Percentiles rank a stretch among this genome's conserved stretches.
Evolutionary conservation across 2,113 vertebrate species (phyloP).

Genomic region (Opisthocomus hoazin): DNA sequence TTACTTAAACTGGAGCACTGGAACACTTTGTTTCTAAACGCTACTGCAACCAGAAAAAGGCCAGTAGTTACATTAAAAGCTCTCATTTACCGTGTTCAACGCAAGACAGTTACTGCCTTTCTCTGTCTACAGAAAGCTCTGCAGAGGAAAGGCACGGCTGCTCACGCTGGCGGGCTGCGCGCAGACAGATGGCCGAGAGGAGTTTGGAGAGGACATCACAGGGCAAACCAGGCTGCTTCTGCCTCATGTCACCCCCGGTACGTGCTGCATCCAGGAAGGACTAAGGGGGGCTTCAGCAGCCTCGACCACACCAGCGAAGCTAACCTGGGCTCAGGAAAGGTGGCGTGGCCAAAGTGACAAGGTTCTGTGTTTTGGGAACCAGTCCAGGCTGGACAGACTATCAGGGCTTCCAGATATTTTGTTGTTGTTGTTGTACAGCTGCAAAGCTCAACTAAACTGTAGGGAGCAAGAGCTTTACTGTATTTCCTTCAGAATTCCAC

Average conservation of each 20-base stretch:
- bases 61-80: neutral
- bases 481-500: neutral
- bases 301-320: neutral
- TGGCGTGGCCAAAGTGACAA: rapidly evolving
- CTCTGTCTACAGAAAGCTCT: neutral
- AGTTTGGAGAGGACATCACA: neutral
- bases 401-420: neutral
- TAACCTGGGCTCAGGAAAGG: no score
- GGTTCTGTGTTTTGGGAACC: neutral
- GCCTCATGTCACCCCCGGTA: rapidly evolving
- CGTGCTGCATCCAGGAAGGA: neutral
- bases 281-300: neutral
- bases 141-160: neutral
- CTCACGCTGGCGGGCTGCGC: rapidly evolving
- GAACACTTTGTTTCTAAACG: neutral
- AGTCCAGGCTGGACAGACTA: neutral
- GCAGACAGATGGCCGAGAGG: rapidly evolving
- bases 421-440: neutral
- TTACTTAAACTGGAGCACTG: neutral
- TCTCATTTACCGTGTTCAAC: neutral
- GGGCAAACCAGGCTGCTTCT: neutral
- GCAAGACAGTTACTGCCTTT: neutral
- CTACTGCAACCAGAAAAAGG: neutral
- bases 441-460: neutral
- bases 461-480: neutral